phyloP scores from a whole-genome alignment of 2,888 invertebrate genomes.

The Synanthedon myopaeformis region DNA sequence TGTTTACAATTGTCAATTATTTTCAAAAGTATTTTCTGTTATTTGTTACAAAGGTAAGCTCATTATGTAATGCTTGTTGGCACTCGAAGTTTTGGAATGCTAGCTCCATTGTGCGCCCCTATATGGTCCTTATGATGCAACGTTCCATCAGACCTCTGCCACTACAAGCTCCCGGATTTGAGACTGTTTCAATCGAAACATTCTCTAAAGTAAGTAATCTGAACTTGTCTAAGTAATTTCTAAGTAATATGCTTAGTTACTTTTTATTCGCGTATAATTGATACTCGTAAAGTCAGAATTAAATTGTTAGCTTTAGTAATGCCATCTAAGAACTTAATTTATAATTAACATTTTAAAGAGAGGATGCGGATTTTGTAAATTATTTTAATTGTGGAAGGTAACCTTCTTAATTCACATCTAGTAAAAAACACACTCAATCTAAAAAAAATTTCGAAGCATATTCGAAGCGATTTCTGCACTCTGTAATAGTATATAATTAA shows the following conservation, averaged over 20 bases:
- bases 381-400: no score
- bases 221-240: no score
- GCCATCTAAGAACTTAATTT: no score
- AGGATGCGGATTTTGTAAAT: no score
- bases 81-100: conserved; percentile 41
- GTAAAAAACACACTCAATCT: no score
- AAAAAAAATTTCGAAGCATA: no score
- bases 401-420: no score
- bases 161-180: conserved; percentile 34
- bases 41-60: conserved; percentile 17
- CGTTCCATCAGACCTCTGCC: conserved; percentile 33
- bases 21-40: neutral
- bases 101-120: conserved; percentile 30
- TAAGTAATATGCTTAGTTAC: neutral
- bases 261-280: neutral
- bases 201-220: conserved; percentile 35
- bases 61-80: conserved; percentile 39
- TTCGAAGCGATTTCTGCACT: no score
- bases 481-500: no score
- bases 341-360: no score
- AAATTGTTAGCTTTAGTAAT: no score
- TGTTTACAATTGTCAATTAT: neutral
- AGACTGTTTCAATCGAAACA: conserved; percentile 41
- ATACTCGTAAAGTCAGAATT: neutral
- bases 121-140: conserved; percentile 45